These are phyloP conservation scores for Latrodectus elegans DNA, from an alignment of 2,888 invertebrate genomes.

Conservation along the genomic window DNA sequence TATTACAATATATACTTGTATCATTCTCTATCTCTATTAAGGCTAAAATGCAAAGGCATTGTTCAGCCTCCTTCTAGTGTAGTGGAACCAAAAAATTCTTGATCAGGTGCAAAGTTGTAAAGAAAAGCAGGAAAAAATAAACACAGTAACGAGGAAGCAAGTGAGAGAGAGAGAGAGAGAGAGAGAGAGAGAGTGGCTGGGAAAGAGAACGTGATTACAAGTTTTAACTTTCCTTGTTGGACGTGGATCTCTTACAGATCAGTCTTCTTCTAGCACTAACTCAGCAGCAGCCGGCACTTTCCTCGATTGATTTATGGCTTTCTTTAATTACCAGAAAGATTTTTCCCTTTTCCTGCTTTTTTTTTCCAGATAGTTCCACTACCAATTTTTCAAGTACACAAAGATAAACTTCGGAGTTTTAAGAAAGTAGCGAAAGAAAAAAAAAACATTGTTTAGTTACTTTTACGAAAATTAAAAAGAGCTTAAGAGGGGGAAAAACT, in stretches of 20 bases:
- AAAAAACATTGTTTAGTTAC: too few species aligned
- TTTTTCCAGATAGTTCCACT: neutral
- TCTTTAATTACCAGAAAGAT: conserved; percentile 42
- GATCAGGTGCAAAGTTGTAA: conserved; percentile 39
- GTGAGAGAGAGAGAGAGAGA: conserved; percentile 10
- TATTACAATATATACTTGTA: too few species aligned
- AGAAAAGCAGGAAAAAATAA: conserved; percentile 10
- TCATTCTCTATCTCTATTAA: too few species aligned
- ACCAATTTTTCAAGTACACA: too few species aligned
- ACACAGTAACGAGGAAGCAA: neutral
- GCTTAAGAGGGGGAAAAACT: too few species aligned
- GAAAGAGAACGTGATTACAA: conserved; percentile 43
- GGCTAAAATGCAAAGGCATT: too few species aligned
- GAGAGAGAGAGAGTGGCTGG: conserved; percentile 18
- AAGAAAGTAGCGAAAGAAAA: too few species aligned
- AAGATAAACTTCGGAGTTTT: too few species aligned
- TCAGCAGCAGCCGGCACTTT: conserved; percentile 16
- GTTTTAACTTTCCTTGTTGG: conserved; percentile 24
- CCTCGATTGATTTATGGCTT: conserved; percentile 46
- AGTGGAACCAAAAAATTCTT: neutral
- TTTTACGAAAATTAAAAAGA: too few species aligned
- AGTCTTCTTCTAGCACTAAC: conserved; percentile 3
- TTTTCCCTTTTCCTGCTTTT: neutral
- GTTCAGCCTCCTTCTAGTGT: too few species aligned
- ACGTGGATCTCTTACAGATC: conserved; percentile 45